phyloP scores from a whole-genome alignment of 2,888 invertebrate species.

The Dasysyrphus tricinctus region DNA sequence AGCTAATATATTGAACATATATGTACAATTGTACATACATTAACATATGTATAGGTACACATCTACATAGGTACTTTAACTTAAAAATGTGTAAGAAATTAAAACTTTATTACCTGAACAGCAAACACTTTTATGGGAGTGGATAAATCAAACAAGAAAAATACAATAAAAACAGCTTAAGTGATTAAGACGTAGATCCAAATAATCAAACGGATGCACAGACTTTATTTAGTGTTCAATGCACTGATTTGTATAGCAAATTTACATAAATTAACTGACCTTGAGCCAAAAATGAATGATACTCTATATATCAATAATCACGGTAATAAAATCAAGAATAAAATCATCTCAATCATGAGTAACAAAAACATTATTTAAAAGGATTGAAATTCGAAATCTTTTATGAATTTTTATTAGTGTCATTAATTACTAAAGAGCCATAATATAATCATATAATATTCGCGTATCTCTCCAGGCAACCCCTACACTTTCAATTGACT shows the following conservation, averaged over 20 bases:
- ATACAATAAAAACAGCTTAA: conserved; percentile 10
- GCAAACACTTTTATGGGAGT: neutral
- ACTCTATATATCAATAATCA: neutral
- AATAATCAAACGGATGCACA: neutral
- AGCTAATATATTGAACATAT: neutral
- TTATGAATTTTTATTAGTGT: neutral
- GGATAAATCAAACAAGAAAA: neutral
- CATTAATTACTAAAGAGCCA: neutral
- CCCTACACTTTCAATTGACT: neutral
- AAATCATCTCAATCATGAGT: neutral
- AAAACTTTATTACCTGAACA: conserved; percentile 18
- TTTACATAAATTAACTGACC: conserved; percentile 28
- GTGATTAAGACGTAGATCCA: neutral
- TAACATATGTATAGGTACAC: no score
- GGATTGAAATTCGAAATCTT: neutral
- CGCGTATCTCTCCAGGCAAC: neutral
- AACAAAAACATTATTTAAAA: neutral
- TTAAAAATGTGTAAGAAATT: neutral
- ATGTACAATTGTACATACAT: no score
- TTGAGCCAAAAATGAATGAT: conserved; percentile 20
- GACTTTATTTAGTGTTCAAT: conserved; percentile 40
- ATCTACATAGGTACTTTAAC: neutral
- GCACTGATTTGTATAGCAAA: conserved; percentile 33
- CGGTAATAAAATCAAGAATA: neutral
- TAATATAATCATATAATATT: neutral